Evolutionary conservation across 2,888 invertebrate species (phyloP).

Genomic region (Callosobruchus maculatus): DNA sequence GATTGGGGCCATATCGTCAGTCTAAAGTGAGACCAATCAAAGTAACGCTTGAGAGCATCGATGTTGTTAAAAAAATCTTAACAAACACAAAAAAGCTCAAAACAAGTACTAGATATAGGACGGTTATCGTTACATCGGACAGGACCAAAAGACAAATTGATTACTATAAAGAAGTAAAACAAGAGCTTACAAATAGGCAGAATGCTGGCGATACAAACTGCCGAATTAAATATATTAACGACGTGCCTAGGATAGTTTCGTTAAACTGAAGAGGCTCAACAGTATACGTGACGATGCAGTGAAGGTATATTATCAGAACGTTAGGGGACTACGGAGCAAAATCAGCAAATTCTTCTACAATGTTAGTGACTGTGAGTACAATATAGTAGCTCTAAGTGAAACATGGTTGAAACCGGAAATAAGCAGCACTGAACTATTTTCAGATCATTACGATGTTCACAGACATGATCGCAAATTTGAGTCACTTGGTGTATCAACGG

Average conservation of each 20-base stretch:
- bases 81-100: not conserved
- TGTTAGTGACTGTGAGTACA: not conserved
- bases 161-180: not conserved
- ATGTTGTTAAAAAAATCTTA: not conserved
- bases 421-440: not conserved
- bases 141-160: not conserved
- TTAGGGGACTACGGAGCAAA: not conserved
- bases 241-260: not conserved
- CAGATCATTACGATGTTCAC: not conserved
- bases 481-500: not conserved
- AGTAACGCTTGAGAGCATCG: not conserved
- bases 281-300: not conserved
- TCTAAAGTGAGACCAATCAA: not conserved
- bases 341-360: not conserved
- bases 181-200: not conserved
- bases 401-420: not conserved
- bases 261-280: not conserved
- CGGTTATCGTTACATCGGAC: not conserved
- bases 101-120: not conserved
- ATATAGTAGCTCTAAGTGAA: not conserved
- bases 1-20: not conserved
- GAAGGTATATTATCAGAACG: too few species aligned
- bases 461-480: not conserved
- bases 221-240: not conserved
- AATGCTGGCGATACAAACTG: not conserved